Evolutionary conservation across 2,888 invertebrate genomes (phyloP), one percentile per base, ranked within the genome.

Genomic region (Crocallis elinguaria): DNA sequence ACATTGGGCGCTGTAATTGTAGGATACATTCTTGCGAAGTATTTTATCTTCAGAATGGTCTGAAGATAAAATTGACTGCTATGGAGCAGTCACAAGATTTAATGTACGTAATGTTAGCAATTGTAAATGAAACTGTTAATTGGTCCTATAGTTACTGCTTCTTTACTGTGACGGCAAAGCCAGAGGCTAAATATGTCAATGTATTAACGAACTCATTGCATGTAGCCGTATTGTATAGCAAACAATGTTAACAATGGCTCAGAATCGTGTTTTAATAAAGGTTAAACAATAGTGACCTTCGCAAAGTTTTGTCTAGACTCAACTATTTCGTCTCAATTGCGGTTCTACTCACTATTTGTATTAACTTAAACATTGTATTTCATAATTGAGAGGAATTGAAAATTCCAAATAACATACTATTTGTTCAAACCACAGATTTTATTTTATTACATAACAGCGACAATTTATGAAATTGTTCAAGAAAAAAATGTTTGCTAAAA

Each of bases 231-330:
- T 59, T 46, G 45, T 51, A 39, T 51, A 42, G 16, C 30, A 29
- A 41, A 53, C 49, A 53, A 56, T 51, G 56, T 54, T 46, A 53
- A 58, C 56, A 58, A 56, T 52, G 35, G 50, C 25, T 27, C 29
- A 17, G 11, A 16, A 27, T 19, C 35, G 35, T 41, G 55, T 45
- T 51, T 53, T 52, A 27, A 44, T 53, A 53, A 51, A 49, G 43
- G 13, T 48, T 13, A 32, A 58, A 62, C 56, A 61, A 60, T 53
- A 27, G 23, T 8, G 36, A 38, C 49, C 35, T 49, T 17, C n/a
- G 9, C 25, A 19, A 37, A 43, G 49, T 50, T 53, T 49, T 43
- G 43, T 38, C 42, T 49, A 39, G 36, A 25, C 29, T 30, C 11
- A 4, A 30, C 35, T 35, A 21, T 37, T 39, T 12, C 14, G 3